Base-by-base conservation (phyloP, 92 coral and sea anemone species). In the Montipora capitata region DNA sequence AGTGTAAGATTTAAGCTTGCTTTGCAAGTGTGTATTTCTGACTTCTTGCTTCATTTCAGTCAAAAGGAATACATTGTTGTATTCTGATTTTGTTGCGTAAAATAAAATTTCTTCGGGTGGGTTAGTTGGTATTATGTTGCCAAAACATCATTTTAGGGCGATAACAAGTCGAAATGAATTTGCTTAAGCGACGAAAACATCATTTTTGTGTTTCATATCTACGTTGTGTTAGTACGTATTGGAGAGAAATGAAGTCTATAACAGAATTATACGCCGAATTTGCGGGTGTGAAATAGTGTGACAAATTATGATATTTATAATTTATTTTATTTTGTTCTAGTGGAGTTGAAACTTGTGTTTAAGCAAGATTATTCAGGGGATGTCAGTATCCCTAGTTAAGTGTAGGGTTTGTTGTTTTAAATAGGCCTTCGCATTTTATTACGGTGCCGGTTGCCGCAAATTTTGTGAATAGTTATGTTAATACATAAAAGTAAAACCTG, bases 371-470 rank as follows among this genome's bases (percentile, higher is more conserved):
- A 40, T 38, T n/a, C 14, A 5, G 83, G 85, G 67, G 68, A n/a
- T 68, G 14, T 38, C 40, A 20, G 68, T 11, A 12, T 54, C 11
- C 77, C 85, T 74, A 41, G 17, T 12, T 81, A 48, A 40, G 68
- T 68, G 40, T 17, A 68, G 45, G 85, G 85, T 81, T 81, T 81
- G 76, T 81, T 42, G 68, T 69, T 81, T 54, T 54, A 52, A 40
- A 81, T 51, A 51, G 57, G 18, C 76, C 76, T 68, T 81, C 40
- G 66, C 40, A 66, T 68, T 40, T 68, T 13, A 15, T 11, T 0
- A 38, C 85, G 85, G 85, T 69, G 67, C 77, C 57, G 77, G 77
- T 81, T 81, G 57, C 85, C 85, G 77, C 40, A 56, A 77, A 59
- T 49, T 48, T 68, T 68, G 85, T 66, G 70, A 40, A 14, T 54